These are phyloP conservation scores for Monopterus albus DNA, from an alignment of 2,113 vertebrate genomes.

Conservation along the genomic window DNA sequence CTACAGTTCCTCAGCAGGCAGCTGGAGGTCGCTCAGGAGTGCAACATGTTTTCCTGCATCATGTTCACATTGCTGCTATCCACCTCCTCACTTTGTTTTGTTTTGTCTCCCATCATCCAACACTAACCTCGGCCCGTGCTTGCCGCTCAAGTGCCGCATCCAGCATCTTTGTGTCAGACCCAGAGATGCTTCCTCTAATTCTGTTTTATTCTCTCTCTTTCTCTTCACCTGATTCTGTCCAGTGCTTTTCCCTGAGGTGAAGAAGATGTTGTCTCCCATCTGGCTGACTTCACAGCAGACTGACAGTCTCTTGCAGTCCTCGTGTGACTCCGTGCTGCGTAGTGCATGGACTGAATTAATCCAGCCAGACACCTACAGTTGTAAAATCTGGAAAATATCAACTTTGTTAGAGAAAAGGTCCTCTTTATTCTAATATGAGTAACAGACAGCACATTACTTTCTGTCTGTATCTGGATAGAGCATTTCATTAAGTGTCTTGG, in stretches of 20 bases:
- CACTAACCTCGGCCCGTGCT: constrained; percentile 20
- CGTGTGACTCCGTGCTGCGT: constrained; percentile 57
- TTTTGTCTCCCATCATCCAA: constrained; percentile 26
- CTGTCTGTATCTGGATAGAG: constrained; percentile 17
- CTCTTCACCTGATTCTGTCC: constrained; percentile 61
- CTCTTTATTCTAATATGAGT: background rate
- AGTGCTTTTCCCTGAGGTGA: constrained; percentile 71
- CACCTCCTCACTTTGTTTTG: constrained; percentile 43
- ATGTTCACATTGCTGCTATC: constrained; percentile 34
- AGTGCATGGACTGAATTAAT: constrained; percentile 51
- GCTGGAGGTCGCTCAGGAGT: constrained; percentile 29
- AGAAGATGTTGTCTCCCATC: constrained; percentile 77
- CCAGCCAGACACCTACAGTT: constrained; percentile 14
- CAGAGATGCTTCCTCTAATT: constrained; percentile 35
- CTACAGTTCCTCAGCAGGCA: constrained; percentile 28
- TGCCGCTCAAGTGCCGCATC: constrained; percentile 46
- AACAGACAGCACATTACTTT: constrained; percentile 7
- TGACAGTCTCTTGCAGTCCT: constrained; percentile 64
- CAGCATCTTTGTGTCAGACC: constrained; percentile 28
- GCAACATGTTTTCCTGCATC: constrained; percentile 35
- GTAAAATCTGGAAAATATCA: background rate
- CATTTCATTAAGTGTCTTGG: constrained; percentile 36
- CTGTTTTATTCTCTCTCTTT: constrained; percentile 23
- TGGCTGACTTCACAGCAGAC: constrained; percentile 77
- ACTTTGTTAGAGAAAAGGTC: background rate